phyloP scores from a whole-genome alignment of 2,797 vertebrate species.

The Gymnothorax reevesii region DNA sequence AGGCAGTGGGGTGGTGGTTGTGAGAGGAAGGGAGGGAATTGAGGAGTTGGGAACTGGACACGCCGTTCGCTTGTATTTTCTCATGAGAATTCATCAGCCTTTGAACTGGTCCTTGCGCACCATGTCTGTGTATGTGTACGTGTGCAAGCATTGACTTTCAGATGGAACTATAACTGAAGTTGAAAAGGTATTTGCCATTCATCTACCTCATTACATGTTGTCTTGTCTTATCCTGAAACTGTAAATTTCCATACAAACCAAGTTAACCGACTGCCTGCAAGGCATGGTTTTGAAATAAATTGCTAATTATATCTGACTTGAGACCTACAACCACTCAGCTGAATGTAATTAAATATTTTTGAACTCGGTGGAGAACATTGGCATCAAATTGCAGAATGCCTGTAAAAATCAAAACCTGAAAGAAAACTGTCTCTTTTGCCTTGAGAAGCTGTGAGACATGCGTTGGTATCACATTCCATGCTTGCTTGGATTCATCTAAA shows the following conservation, averaged over 20 bases:
- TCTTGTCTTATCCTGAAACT: constrained; percentile 11
- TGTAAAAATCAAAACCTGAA: not conserved
- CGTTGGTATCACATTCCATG: constrained; percentile 49
- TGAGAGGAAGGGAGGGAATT: too few relatives aligned
- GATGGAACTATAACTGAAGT: not conserved
- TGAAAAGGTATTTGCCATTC: not conserved
- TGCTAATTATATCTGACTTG: not conserved
- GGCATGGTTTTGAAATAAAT: not conserved
- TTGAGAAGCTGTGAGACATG: not conserved
- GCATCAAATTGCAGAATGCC: not conserved
- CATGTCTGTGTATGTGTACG: not conserved
- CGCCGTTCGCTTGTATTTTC: not conserved
- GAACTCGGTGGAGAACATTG: not conserved
- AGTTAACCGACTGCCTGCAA: not conserved
- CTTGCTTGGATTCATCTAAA: constrained; percentile 30
- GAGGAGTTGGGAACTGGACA: not conserved
- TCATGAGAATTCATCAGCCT: constrained; percentile 9
- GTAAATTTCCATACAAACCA: not conserved
- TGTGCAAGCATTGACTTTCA: not conserved
- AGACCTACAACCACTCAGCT: not conserved
- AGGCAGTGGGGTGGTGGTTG: not conserved
- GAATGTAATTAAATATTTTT: not conserved
- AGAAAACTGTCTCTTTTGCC: not conserved
- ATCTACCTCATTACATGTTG: constrained; percentile 35
- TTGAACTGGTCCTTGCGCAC: not conserved